A percentile compares a stretch with the other conserved stretches of the same genome.
Evolutionary conservation across 2,797 vertebrate species (phyloP).

Genomic region (Chaunax sp.): DNA sequence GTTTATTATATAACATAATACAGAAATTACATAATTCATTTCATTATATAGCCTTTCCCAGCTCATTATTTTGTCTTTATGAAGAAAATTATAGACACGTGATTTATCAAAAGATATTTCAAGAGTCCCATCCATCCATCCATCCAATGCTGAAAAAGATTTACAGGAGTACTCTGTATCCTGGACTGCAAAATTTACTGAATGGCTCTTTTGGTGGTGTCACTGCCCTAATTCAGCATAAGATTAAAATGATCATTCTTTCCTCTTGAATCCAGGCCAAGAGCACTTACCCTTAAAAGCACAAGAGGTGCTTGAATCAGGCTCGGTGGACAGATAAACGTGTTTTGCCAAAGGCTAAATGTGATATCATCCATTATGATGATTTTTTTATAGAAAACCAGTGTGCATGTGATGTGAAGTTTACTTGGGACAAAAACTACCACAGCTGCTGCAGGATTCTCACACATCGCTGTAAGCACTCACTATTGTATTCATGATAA

Average conservation of each 20-base stretch:
- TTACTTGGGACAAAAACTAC: neutral
- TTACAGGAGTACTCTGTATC: neutral
- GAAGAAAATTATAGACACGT: neutral
- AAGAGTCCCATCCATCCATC: neutral
- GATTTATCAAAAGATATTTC: conserved; percentile 2
- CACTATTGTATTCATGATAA: neutral
- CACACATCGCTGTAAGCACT: neutral
- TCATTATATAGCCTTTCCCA: neutral
- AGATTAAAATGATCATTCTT: conserved; percentile 7
- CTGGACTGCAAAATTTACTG: neutral
- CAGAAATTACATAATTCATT: neutral
- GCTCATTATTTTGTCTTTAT: neutral
- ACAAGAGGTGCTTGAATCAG: conserved; percentile 10
- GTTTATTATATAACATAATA: too few species aligned
- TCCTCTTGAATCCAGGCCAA: conserved; percentile 16
- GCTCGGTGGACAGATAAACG: conserved; percentile 9
- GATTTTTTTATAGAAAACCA: neutral
- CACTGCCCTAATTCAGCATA: conserved; percentile 19
- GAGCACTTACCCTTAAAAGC: conserved; percentile 4
- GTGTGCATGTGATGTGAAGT: conserved; percentile 12
- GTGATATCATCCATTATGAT: conserved; percentile 9
- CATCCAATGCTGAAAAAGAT: neutral
- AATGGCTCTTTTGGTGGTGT: neutral
- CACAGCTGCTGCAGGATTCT: conserved; percentile 7
- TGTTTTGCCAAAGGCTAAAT: conserved; percentile 15